These are phyloP conservation scores for Acipenser ruthenus DNA, from an alignment of 2,797 vertebrate genomes.

Conservation along the genomic window DNA sequence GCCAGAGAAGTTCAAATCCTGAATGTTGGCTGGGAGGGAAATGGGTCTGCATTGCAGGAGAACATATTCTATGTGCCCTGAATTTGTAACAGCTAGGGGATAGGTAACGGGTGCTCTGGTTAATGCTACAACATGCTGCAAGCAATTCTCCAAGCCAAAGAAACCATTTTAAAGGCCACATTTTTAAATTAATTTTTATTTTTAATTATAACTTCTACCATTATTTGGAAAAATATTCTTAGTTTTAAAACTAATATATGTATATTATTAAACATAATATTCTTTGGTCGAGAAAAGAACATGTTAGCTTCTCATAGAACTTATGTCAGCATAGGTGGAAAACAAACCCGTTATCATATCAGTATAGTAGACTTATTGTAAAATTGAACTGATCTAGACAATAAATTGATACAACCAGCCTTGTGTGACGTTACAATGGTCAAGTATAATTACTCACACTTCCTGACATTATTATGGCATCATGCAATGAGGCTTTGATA, in stretches of 20 bases:
- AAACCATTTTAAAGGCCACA: constrained; percentile 70
- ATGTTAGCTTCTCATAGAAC: neutral
- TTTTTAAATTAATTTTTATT: constrained; percentile 73
- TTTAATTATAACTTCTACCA: constrained; percentile 61
- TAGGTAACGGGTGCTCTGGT: constrained; percentile 69
- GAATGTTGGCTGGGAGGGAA: constrained; percentile 71
- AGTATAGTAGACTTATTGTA: neutral
- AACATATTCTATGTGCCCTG: constrained; percentile 78
- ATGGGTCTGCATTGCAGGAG: constrained; percentile 79
- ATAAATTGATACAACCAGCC: neutral
- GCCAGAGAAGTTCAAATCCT: constrained; percentile 74
- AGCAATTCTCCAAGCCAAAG: constrained; percentile 63
- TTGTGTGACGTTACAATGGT: neutral
- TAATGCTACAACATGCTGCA: constrained; percentile 68
- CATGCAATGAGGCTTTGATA: neutral
- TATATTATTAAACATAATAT: neutral
- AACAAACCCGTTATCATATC: too few relatives aligned
- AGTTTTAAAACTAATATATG: neutral
- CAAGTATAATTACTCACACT: neutral
- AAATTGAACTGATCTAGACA: neutral
- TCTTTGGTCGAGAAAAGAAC: neutral
- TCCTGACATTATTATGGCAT: neutral
- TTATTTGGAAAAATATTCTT: constrained; percentile 48
- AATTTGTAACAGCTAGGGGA: constrained; percentile 81
- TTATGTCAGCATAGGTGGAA: neutral